Evolutionary conservation across 2,888 invertebrate genomes (phyloP).

Genomic region (Scaptomyza cyrtandrae): DNA sequence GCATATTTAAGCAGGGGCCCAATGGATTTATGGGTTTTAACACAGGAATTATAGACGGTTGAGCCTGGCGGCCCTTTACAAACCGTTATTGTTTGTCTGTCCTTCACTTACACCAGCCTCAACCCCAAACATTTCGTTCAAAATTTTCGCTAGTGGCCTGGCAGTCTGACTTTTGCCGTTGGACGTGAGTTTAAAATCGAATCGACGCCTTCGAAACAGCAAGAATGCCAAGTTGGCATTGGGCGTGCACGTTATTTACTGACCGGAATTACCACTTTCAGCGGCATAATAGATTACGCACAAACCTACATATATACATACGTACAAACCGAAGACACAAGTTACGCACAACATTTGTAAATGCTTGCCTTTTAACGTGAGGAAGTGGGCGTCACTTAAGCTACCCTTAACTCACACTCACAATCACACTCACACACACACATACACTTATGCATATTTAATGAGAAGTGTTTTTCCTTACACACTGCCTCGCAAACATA

Average conservation of each 20-base stretch:
- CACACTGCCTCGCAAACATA: constrained; percentile 30
- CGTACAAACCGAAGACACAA: constrained; percentile 23
- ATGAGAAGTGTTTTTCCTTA: constrained; percentile 45
- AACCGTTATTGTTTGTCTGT: constrained; percentile 60
- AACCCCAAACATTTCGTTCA: constrained; percentile 2
- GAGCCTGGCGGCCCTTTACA: constrained; percentile 37
- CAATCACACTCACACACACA: constrained; percentile 30
- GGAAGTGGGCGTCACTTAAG: constrained; percentile 47
- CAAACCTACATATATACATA: constrained; percentile 18
- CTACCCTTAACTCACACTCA: constrained; percentile 14
- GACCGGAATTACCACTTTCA: constrained; percentile 80
- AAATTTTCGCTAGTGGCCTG: constrained; percentile 30
- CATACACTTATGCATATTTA: constrained; percentile 67
- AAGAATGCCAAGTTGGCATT: constrained; percentile 34
- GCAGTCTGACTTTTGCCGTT: constrained; percentile 54
- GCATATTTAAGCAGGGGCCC: constrained; percentile 74
- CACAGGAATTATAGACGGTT: constrained; percentile 80
- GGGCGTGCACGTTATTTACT: constrained; percentile 73
- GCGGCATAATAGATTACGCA: constrained; percentile 78
- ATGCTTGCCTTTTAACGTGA: constrained; percentile 73
- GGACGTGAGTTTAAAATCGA: constrained; percentile 69
- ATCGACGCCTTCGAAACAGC: constrained; percentile 58
- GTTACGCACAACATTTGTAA: constrained; percentile 74
- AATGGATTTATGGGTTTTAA: constrained; percentile 75
- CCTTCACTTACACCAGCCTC: neutral